Evolutionary conservation across 2,888 invertebrate genomes (phyloP), one percentile per base, ranked within the genome.

Genomic region (Leptinotarsa peninsularis): DNA sequence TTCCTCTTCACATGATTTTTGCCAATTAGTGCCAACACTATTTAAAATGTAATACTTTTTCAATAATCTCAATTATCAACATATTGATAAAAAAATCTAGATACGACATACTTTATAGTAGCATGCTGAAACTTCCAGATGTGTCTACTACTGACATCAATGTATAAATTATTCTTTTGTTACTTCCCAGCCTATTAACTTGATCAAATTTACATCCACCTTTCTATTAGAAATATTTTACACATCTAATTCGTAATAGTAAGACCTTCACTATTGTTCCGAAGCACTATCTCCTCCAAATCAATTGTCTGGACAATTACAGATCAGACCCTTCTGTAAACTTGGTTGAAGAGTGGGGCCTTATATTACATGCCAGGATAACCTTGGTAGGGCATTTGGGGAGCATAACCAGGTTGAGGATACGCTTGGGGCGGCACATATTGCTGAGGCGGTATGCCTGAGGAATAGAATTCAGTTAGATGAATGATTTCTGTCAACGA

Each of bases 311-410:
- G 43, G 63, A 33, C n/a, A n/a, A 52, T 63, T 76, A 71, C 73
- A 76, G 23, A 74, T 76, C 73, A 74, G 66, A 76, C 67, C 74
- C 71, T 74, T 72, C 69, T 76, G 73, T 76, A 76, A 74, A 76
- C 71, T 21, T 72, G 74, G 66, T 58, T 69, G 68, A 71, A 60
- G 70, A 67, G 52, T 60, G 77, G 77, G 77, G 80, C 80, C 78
- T 73, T 78, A 78, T 80, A 80, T 80, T 90, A 93, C 92, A 93
- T 93, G 82, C 92, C 91, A 83, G 84, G 85, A 68, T 93, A 93
- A 76, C 92, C 92, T 85, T 92, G 92, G 85, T 93, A 93, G 77
- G 89, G 91, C 89, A 90, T 91, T 83, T 85, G 92, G 85, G 86
- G 91, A 87, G 83, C 90, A 88, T 84, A 91, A 86, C 82, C 83